Evolutionary conservation across 2,113 vertebrate genomes (phyloP).

Genomic region (Struthio camelus): DNA sequence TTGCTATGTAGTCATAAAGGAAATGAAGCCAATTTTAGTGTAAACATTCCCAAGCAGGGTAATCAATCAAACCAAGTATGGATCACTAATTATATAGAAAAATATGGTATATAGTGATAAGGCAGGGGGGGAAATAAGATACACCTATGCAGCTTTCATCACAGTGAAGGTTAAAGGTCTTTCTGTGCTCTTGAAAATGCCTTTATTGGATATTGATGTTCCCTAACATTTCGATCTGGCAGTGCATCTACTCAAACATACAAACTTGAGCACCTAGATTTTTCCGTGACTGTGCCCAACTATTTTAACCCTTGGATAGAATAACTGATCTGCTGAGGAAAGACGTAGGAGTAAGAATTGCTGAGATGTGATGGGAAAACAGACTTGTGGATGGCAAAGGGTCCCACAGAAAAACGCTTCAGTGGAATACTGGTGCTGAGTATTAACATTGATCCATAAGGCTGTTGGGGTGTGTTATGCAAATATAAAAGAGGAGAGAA

Average conservation of each 20-base stretch:
- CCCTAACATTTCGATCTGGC: background rate
- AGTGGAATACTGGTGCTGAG: background rate
- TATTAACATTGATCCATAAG: background rate
- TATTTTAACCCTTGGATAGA: background rate
- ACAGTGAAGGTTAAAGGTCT: background rate
- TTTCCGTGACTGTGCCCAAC: background rate
- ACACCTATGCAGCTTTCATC: background rate
- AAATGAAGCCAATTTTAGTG: background rate
- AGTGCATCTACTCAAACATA: background rate
- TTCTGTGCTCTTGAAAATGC: background rate
- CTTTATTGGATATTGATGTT: background rate
- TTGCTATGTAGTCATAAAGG: conserved; percentile 5
- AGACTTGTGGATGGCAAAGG: background rate
- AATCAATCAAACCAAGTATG: conserved; percentile 27
- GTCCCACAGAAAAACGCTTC: background rate
- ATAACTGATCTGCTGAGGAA: background rate
- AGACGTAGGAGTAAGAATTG: background rate
- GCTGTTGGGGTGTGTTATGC: background rate
- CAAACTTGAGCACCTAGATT: background rate
- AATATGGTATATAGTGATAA: background rate
- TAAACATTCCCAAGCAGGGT: conserved; percentile 9
- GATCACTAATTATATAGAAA: background rate
- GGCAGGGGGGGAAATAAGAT: background rate
- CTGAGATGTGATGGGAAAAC: background rate
- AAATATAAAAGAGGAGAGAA: background rate